Evolutionary conservation across 2,797 vertebrate species (phyloP).

Genomic region (Aotus griseimembra): DNA sequence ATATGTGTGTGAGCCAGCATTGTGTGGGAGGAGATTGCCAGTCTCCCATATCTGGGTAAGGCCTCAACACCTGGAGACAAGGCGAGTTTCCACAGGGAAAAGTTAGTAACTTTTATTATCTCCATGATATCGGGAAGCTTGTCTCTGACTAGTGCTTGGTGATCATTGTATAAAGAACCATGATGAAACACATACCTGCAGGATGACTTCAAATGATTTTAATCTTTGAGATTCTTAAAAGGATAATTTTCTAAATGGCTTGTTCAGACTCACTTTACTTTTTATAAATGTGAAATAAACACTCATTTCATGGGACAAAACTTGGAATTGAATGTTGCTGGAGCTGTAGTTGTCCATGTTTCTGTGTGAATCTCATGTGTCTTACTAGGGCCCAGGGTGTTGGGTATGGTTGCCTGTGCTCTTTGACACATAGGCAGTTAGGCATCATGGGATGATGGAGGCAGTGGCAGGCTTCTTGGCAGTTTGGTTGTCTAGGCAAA

Average conservation of each 20-base stretch:
- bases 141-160: background rate
- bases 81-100: background rate
- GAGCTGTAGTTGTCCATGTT: background rate
- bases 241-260: background rate
- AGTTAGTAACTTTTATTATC: constrained; percentile 50
- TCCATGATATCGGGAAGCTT: background rate
- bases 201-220: constrained; percentile 31
- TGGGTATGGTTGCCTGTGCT: background rate
- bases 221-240: constrained; percentile 20
- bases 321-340: background rate
- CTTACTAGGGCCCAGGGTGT: background rate
- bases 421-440: background rate
- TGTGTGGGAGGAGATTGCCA: background rate
- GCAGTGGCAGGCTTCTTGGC: background rate
- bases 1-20: background rate
- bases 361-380: background rate
- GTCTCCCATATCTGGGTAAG: constrained; percentile 52
- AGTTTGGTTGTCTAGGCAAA: background rate
- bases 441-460: background rate
- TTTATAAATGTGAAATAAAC: constrained; percentile 42
- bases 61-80: background rate
- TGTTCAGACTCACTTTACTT: background rate
- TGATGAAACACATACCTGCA: constrained; percentile 1
- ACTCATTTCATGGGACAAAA: background rate
- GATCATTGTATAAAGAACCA: background rate